These are phyloP conservation scores for Drosophila ercepeae DNA, from an alignment of 1,140 invertebrate genomes.

Conservation along the genomic window DNA sequence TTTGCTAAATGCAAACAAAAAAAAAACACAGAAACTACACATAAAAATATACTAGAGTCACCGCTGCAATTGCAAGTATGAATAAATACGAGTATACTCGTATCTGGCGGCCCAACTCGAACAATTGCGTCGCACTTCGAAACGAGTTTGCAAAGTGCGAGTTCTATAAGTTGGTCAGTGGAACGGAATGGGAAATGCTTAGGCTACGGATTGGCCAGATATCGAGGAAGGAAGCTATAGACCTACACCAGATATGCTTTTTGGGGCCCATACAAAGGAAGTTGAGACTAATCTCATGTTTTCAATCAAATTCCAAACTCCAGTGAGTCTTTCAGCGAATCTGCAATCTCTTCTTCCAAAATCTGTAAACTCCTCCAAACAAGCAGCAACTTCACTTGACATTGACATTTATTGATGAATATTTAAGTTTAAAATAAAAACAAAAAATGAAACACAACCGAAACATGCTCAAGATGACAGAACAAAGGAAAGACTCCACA, in stretches of 20 bases:
- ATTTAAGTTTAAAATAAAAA: constrained; percentile 31
- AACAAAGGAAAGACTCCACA: constrained; percentile 45
- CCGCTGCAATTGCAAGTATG: constrained; percentile 27
- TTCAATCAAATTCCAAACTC: background rate
- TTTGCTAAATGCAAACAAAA: constrained; percentile 45
- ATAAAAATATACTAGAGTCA: constrained; percentile 44
- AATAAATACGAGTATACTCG: constrained; percentile 45
- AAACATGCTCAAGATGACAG: constrained; percentile 48
- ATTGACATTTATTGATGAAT: constrained; percentile 63
- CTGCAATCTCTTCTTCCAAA: constrained; percentile 23
- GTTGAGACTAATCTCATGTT: background rate
- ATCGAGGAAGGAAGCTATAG: constrained; percentile 11
- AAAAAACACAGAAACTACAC: constrained; percentile 27
- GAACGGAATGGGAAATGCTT: constrained; percentile 49
- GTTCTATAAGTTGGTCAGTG: constrained; percentile 65
- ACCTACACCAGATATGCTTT: constrained; percentile 7
- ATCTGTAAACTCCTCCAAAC: constrained; percentile 12
- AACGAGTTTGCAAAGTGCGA: constrained; percentile 59
- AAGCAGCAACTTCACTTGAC: constrained; percentile 38
- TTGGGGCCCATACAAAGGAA: background rate
- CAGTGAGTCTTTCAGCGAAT: constrained; percentile 22
- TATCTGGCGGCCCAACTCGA: constrained; percentile 22
- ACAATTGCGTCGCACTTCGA: constrained; percentile 50
- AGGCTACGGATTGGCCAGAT: constrained; percentile 6
- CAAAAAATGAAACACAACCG: background rate